Base-by-base conservation (phyloP, 2,888 invertebrate species). In the Pseudococcus viburni region DNA sequence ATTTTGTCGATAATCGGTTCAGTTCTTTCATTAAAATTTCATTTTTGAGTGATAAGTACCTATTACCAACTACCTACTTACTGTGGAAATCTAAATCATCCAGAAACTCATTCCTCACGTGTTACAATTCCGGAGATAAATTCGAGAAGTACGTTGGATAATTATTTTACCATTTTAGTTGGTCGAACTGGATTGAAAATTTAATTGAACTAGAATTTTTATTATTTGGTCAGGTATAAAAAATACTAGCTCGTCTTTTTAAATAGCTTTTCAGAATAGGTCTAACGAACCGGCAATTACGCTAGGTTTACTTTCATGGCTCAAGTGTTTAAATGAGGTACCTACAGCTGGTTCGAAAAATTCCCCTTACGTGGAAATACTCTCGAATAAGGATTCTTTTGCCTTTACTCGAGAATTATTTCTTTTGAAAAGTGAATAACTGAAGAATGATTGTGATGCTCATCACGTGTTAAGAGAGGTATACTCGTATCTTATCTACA, bases 401-500 rank as follows among this genome's bases (percentile, higher is more conserved):
- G 3, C 26, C 26, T 73, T 33, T 73, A 6, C 22, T 64, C 12
- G 64, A 64, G 64, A 64, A 64, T 64, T 59, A 59, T 59, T 64
- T 64, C 64, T 64, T 64, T 64, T 64, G 64, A 64, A 64, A 64
- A 64, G 9, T 22, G 22, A 64, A 64, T 64, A 22, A 22, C 64
- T 22, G 1, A n/a, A 9, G 64, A 22, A 64, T 64, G 19, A 22
- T 64, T 22, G 22, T 9, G 11, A 64, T 64, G 22, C 64, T 64
- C 64, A 22, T 22, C 64, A 64, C 64, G 64, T 64, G 64, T 64
- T 64, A 64, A 22, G 19, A 64, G 64, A 64, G 22, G 22, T 64
- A 9, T 64, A n/a, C n/a, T n/a, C n/a, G n/a, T n/a, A 64, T 64
- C 64, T 22, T 64, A 64, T 64, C 64, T 64, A 22, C 64, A 64